Conservation (phyloP, 2,888 invertebrate genomes). For the Eurytoma adleriae region DNA sequence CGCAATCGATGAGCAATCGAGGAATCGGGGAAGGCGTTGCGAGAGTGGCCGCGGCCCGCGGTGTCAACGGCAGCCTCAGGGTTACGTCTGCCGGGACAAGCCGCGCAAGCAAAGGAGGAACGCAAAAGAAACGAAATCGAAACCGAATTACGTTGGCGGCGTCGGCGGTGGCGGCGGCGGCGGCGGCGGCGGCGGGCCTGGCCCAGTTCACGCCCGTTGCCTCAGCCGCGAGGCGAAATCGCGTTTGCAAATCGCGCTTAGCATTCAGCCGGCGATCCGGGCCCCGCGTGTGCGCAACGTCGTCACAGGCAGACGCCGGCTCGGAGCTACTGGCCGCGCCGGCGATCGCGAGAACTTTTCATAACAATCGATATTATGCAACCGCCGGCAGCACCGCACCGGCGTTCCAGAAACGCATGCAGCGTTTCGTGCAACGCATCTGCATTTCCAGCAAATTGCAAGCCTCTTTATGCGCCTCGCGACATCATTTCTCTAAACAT, state of each 20-base stretch:
- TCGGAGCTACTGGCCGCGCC: not conserved
- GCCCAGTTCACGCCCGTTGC: slow-evolving; percentile 66
- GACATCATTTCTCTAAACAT: slow-evolving; percentile 53
- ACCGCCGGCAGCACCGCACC: slow-evolving; percentile 46
- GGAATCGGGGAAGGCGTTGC: not conserved
- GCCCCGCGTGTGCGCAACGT: slow-evolving; percentile 32
- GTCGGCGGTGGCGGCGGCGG: not conserved
- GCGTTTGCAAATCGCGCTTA: slow-evolving; percentile 66
- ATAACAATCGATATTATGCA: slow-evolving; percentile 70
- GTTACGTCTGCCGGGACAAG: not conserved
- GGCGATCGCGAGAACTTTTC: slow-evolving; percentile 66
- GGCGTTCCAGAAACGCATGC: slow-evolving; percentile 62
- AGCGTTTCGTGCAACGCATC: slow-evolving; percentile 58
- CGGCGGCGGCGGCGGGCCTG: slow-evolving; percentile 50
- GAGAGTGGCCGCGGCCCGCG: too few species aligned
- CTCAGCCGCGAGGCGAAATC: slow-evolving; percentile 58
- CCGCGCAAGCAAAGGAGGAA: not conserved
- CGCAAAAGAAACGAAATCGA: not conserved
- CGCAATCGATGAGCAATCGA: not conserved
- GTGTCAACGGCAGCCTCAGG: not conserved
- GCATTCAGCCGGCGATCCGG: slow-evolving; percentile 64
- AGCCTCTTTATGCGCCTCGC: slow-evolving; percentile 40
- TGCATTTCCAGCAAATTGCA: slow-evolving; percentile 55
- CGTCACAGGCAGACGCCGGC: not conserved
- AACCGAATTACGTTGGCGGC: slow-evolving; percentile 7